Evolutionary conservation across 2,113 vertebrate genomes (phyloP).

Genomic region (Nothoprocta perdicaria): DNA sequence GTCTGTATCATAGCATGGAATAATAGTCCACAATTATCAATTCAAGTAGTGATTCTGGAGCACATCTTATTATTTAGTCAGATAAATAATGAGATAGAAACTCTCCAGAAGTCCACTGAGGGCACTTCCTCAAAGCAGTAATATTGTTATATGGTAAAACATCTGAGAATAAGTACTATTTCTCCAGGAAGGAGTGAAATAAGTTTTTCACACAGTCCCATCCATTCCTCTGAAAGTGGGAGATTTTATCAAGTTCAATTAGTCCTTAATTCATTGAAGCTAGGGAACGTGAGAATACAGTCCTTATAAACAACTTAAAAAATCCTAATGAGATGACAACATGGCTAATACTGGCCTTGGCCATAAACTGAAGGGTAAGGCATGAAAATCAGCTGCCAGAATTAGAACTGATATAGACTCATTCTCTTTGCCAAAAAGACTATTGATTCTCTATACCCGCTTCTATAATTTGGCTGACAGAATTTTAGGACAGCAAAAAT

Average conservation of each 20-base stretch:
- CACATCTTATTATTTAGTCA: neutral
- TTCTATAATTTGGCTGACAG: constrained; percentile 33
- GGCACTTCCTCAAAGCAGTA: neutral
- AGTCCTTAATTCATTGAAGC: neutral
- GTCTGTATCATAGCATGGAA: neutral
- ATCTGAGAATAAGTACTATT: neutral
- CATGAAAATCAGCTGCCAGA: constrained; percentile 9
- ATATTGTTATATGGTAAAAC: neutral
- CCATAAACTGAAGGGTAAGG: neutral
- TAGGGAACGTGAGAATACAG: neutral
- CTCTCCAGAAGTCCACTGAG: neutral
- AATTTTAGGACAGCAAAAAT: constrained; percentile 35
- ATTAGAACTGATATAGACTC: neutral
- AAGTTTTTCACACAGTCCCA: neutral
- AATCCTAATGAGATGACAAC: neutral
- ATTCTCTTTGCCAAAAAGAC: constrained; percentile 30
- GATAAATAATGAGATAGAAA: constrained; percentile 22
- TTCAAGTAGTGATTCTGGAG: constrained; percentile 2
- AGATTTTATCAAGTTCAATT: neutral
- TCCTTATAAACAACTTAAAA: neutral
- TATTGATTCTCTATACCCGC: constrained; percentile 42
- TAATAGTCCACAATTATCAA: neutral
- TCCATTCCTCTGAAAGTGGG: neutral
- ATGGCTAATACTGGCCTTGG: neutral
- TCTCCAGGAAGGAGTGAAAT: neutral